Evolutionary conservation across 2,797 vertebrate genomes (phyloP), one percentile per base, ranked within the genome.

Genomic region (Chloroceryle amazona): DNA sequence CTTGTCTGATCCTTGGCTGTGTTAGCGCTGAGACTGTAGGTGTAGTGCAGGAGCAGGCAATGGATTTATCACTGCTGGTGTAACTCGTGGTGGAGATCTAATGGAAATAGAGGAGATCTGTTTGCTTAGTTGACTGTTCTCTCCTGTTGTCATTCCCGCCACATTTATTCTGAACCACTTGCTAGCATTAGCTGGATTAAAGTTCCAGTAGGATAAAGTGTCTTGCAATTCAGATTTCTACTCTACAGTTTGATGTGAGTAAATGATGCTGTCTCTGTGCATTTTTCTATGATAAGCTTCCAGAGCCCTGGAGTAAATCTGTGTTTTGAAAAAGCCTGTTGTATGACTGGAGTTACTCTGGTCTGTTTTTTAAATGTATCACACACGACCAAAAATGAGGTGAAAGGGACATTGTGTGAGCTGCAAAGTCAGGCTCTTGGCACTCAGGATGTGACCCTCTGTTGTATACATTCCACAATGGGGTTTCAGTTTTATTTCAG

Each of bases 121-220:
- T 68, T 83, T 76, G 28, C 61, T 73, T 70, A 29, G 51, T 26
- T 63, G 73, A 39, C 29, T 71, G 39, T 41, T 65, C 13, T 49
- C 47, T 79, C 41, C 57, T 44, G 35, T 46, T 81, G 70, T 91
- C 28, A 3, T 84, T 79, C 73, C 60, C 47, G 47, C n/a, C 6
- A 3, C 20, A 1, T 81, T 90, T 55, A 60, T 81, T 86, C 62
- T 20, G 39, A 79, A 44, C 0, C 7, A 67, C 17, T 84, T 60
- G 55, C 46, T 86, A 76, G 80, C 33, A 10, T 74, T 63, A 73
- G 17, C 39, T 90, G 52, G 73, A 79, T 94, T 95, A 46, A 89
- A 94, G 91, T 72, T 70, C 73, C 87, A 54, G 62, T 3, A 58
- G 66, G 82, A 76, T 79, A 80, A 90, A 84, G 76, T 15, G 9